Evolutionary conservation across 2,888 invertebrate species (phyloP), one percentile per base, ranked within the genome.

Genomic region (Tetropium fuscum): DNA sequence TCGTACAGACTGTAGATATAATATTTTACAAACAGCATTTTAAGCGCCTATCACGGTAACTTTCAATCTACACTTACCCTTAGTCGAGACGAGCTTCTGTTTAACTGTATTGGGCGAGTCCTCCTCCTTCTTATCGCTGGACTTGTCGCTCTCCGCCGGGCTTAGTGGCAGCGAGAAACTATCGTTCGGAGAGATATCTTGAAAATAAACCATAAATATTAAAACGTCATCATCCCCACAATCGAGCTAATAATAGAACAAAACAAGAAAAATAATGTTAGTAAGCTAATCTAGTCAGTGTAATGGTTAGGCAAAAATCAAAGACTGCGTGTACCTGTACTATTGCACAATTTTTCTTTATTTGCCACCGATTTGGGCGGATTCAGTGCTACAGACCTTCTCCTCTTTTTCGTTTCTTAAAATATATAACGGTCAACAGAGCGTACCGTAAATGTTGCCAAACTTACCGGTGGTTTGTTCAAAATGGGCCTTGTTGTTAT

Each of bases 111-210:
- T 63, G 25, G 64, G 43, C 19, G 62, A 30, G 20, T 68, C 62
- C 27, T 72, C 68, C 51, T 71, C 68, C 57, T 70, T 74, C 44
- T 71, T 64, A 49, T 71, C 73, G 34, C 65, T 60, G 1, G 77
- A 77, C 47, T 74, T 73, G 15, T 79, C 79, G 61, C 80, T 80
- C 40, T 78, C 79, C 1, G 80, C 78, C 1, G 80, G 80, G 65
- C 79, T 80, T 45, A 79, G 60, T 2, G 80, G 80, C 27, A 79
- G 64, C 18, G 72, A 64, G 66, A 79, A 79, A 27, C 64, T 74
- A 19, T 75, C 60, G 20, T 56, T 51, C 25, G 60, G 49, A n/a
- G 47, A 34, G 18, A 64, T 48, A 57, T 63, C 64, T 60, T 53
- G 38, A 63, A 64, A 43, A 43, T 11, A 43, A 43, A 44, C 16